Evolutionary conservation across 2,113 vertebrate species (phyloP).

Genomic region (Okapia johnstoni): DNA sequence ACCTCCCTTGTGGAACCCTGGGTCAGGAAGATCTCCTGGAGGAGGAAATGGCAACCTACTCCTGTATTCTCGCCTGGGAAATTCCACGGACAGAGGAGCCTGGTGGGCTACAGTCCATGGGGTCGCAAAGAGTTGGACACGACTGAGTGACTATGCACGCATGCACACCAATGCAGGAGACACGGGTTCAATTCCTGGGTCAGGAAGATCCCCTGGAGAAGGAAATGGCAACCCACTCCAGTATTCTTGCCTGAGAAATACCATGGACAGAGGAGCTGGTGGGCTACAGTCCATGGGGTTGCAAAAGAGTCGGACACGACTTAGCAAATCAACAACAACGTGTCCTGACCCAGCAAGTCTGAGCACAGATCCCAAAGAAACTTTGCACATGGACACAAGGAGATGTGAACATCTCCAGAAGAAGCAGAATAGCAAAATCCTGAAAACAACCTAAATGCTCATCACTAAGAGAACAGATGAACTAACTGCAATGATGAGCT

Average conservation of each 20-base stretch:
- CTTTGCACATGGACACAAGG: not conserved
- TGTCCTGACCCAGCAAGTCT: not conserved
- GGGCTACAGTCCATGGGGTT: not conserved
- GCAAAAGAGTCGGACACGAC: not conserved
- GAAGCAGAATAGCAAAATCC: not conserved
- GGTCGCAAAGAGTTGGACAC: not conserved
- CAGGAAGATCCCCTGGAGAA: not conserved
- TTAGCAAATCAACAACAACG: not conserved
- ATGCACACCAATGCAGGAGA: accelerated
- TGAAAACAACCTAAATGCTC: not conserved
- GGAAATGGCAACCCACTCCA: not conserved
- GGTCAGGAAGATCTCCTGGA: not conserved
- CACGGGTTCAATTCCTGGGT: not conserved
- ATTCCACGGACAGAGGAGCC: not conserved
- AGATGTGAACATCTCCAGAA: not conserved
- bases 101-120: not conserved
- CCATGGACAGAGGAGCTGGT: not conserved
- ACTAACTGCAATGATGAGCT: no score
- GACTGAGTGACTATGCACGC: not conserved
- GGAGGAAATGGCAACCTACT: not conserved
- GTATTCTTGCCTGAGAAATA: not conserved
- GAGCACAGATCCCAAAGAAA: not conserved
- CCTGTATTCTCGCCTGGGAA: not conserved
- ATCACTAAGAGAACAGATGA: not conserved
- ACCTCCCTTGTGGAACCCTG: not conserved